Base-by-base conservation (phyloP, 2,888 invertebrate species). In the Lithophane leautieri region DNA sequence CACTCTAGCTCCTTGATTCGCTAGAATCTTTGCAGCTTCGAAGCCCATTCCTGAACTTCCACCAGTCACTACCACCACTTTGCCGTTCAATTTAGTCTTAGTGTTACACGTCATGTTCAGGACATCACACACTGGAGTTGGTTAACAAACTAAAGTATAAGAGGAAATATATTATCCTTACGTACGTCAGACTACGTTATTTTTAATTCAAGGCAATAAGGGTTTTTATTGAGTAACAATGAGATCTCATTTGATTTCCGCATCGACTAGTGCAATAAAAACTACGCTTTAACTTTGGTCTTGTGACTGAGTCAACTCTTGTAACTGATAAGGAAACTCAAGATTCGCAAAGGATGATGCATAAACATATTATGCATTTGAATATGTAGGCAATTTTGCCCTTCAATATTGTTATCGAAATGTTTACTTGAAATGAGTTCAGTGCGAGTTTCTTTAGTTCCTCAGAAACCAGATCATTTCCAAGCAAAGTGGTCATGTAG, bases 11-110 rank as follows among this genome's bases (percentile, higher is more conserved):
- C 97, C 97, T 66, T 94, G 92, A 58, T 89, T 86, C 0, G 97
- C 97, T 58, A 97, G 85, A 76, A 95, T 94, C 67, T 94, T 95
- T 0, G 96, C 96, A 7, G 94, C 91, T 91, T 95, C 96, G n/a
- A 93, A 91, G 7, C 96, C 96, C 16, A 95, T 91, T 9, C 96
- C 96, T 14, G 96, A 92, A 75, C 95, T 94, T 2, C 94, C 96
- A 11, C 96, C 96, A 0, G 96, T 96, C 2, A 96, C 90, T 7
- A 96, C 85, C 0, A 91, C 95, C 22, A 95, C 92, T 90, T 96
- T 96, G 0, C 94, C 95, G 52, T 93, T 89, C 63, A 96, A 83
- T 4, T 90, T 89, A 0, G 88, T 89, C 25, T 89, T 82, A 34
- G 93, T 92, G 12, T 93, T 91, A 86, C 96, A 90, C 90, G 60